phyloP scores from a whole-genome alignment of 2,113 vertebrate genomes.

The Bagarius yarrelli region DNA sequence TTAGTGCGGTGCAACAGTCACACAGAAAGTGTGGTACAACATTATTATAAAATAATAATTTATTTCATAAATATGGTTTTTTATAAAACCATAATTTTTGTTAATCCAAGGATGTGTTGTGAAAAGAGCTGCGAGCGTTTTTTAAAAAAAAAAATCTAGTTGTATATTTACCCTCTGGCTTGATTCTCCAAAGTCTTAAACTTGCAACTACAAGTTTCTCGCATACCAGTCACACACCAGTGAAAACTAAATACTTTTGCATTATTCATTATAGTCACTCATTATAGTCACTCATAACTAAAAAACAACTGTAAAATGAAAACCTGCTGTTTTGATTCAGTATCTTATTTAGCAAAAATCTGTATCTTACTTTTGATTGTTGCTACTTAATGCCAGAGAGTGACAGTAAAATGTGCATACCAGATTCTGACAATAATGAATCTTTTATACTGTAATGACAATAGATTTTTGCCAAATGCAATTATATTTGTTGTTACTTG shows the following conservation, averaged over 20 bases:
- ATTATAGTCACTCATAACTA: too few species aligned
- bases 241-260: not conserved
- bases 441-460: not conserved
- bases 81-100: too few species aligned
- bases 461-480: not conserved
- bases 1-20: too few species aligned
- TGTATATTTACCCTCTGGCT: slow-evolving; percentile 3
- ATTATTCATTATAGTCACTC: too few species aligned
- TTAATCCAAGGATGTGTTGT: not conserved
- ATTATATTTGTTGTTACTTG: too few species aligned
- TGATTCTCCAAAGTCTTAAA: not conserved
- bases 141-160: not conserved
- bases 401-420: not conserved
- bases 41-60: too few species aligned
- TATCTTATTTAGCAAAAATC: too few species aligned
- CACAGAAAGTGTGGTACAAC: too few species aligned
- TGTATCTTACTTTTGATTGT: too few species aligned
- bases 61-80: too few species aligned
- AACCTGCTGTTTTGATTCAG: too few species aligned
- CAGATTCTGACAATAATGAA: not conserved
- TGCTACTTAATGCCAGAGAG: not conserved
- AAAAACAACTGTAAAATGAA: too few species aligned
- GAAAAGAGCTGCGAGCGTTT: not conserved
- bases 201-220: not conserved
- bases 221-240: not conserved